A percentile compares a stretch with the other conserved stretches of the same genome.
phyloP scores from a whole-genome alignment of 1,140 invertebrate genomes.

The Bombyx mandarina region DNA sequence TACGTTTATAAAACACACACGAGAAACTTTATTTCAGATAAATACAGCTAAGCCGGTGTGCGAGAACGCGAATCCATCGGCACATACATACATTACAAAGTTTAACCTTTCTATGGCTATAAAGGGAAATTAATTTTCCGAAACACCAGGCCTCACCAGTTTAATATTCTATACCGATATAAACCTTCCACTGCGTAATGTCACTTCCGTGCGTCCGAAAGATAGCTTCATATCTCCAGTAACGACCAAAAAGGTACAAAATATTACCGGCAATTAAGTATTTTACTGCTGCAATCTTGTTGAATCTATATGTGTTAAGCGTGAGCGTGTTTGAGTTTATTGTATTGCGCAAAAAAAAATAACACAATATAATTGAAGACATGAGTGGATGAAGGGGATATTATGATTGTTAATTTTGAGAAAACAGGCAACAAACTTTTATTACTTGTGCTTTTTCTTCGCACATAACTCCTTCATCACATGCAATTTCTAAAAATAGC shows the following conservation, averaged over 20 bases:
- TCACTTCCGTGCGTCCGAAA: conserved; percentile 1
- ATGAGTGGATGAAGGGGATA: no score
- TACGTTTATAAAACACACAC: no score
- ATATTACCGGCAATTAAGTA: conserved; percentile 1
- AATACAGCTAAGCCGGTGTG: no score
- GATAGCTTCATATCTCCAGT: background rate
- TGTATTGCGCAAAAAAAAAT: no score
- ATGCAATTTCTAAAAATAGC: no score
- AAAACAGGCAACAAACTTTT: no score
- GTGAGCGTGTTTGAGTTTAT: no score
- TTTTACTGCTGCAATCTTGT: conserved; percentile 1
- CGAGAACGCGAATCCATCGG: background rate
- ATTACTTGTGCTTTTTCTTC: no score
- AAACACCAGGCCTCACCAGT: background rate
- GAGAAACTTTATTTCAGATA: no score
- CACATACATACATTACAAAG: background rate
- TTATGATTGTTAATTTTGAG: no score
- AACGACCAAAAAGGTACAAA: conserved; percentile 1
- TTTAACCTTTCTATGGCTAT: background rate
- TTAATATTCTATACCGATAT: conserved; percentile 3
- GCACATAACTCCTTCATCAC: no score
- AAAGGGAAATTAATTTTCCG: background rate
- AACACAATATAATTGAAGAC: no score
- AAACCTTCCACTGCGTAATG: background rate
- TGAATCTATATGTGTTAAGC: background rate